Percentiles rank a stretch among this genome's conserved stretches.
Conservation (phyloP, 2,888 invertebrate genomes). For the Balanococcus diminutus region DNA sequence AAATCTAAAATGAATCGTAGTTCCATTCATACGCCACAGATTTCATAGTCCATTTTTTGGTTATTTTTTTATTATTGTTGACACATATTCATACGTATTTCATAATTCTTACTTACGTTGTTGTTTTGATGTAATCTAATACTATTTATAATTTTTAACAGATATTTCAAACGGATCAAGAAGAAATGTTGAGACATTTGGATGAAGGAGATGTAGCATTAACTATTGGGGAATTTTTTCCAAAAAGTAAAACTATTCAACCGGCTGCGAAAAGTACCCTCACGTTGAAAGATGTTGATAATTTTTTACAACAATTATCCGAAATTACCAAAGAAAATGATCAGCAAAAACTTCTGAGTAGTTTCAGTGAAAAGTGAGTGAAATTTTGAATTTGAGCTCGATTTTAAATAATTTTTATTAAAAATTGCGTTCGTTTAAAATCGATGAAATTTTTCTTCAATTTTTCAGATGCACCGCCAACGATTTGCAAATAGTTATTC, state of each 20-base stretch:
- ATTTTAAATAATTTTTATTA: neutral
- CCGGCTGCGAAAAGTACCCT: conserved; percentile 74
- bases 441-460: neutral
- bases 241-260: conserved; percentile 67
- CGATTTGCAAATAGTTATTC: conserved; percentile 84
- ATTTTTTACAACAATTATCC: conserved; percentile 75
- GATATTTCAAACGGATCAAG: conserved; percentile 75
- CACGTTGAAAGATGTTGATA: conserved; percentile 77
- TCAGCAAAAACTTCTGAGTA: conserved; percentile 76
- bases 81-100: too few relatives aligned
- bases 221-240: conserved; percentile 80
- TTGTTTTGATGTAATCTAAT: neutral
- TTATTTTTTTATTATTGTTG: too few relatives aligned
- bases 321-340: conserved; percentile 85
- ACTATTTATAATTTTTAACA: conserved; percentile 59
- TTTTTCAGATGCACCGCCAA: conserved; percentile 73
- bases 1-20: too few relatives aligned
- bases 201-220: conserved; percentile 91
- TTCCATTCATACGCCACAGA: too few relatives aligned
- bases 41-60: too few relatives aligned
- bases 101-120: too few relatives aligned
- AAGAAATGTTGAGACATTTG: conserved; percentile 83
- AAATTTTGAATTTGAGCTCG: neutral
- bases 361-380: conserved; percentile 68
- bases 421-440: neutral